Evolutionary conservation across 1,140 invertebrate species (phyloP), one percentile per base, ranked within the genome.

Genomic region (Carcinoscorpius rotundicauda): DNA sequence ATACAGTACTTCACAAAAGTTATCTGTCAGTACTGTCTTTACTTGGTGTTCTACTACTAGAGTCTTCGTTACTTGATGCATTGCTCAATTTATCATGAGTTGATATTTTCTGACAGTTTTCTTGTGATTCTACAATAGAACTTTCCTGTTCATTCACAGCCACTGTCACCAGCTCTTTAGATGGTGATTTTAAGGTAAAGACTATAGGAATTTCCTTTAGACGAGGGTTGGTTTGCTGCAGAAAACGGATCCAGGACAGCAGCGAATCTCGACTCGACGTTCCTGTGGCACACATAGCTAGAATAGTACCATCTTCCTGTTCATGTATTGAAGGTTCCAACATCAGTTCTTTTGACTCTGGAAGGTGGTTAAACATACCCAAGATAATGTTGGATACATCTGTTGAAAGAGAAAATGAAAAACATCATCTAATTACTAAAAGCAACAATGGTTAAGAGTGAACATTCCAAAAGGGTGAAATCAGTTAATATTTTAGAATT

Each of bases 221-320:
- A 48, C 78, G 74, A 0, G 90, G 86, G 79, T 95, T 93, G 2
- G 80, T 82, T 65, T 82, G 81, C 76, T 96, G 86, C 58, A 98
- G 76, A 73, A 88, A 83, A 65, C 91, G 82, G 72, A 98, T 86
- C 95, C 95, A 98, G 0, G 90, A 93, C 29, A 95, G 75, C 3
- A 97, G 76, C 1, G 93, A 95, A 78, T 96, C 90, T 79, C 89
- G 68, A 58, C 70, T 72, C 6, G 71, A 71, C 57, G 88, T 88
- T 65, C 93, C 91, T 65, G 92, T 93, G 11, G 89, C 88, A 77
- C 88, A 92, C 65, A 94, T 79, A 5, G 86, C 86, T 69, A 93
- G 83, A 71, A 97, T 87, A 0, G 86, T 89, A n/a, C 91, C 90
- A 77, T 98, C 93, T 52, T 90, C 83, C 78, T 98, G 93, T 77